Evolutionary conservation across 2,797 vertebrate genomes (phyloP).

Genomic region (Tauraco hartlaubi): DNA sequence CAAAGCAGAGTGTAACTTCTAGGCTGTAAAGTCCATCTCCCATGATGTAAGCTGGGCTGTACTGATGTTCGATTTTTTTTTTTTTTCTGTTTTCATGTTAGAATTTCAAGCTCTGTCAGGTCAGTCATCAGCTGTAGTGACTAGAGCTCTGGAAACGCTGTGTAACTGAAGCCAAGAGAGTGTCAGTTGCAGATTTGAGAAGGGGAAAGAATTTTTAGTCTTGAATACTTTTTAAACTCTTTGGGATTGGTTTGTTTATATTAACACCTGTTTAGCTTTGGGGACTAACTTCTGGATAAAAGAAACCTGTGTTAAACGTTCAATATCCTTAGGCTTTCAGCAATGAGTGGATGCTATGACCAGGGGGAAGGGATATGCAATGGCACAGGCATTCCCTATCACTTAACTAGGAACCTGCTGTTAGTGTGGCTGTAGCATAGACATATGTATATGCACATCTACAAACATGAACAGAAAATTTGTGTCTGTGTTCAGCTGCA

Average conservation of each 20-base stretch:
- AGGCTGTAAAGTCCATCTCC: neutral
- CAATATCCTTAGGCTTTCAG: neutral
- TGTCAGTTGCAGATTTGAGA: constrained; percentile 49
- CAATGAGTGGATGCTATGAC: neutral
- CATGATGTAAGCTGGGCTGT: neutral
- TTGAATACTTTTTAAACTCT: constrained; percentile 55
- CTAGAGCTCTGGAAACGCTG: neutral
- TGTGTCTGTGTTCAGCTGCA: neutral
- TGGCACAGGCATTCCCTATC: neutral
- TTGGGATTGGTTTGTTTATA: constrained; percentile 65
- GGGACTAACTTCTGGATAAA: constrained; percentile 51
- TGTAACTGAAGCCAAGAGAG: constrained; percentile 12
- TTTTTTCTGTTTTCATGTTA: neutral
- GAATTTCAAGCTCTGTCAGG: neutral
- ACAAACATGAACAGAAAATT: neutral
- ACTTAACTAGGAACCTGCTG: accelerated
- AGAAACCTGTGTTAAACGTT: constrained; percentile 53
- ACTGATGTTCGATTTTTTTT: neutral
- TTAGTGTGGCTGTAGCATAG: neutral
- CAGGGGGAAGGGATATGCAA: neutral
- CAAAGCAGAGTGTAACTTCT: neutral
- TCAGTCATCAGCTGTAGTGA: neutral
- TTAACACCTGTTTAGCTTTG: constrained; percentile 70
- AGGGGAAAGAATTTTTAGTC: constrained; percentile 57
- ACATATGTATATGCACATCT: neutral